Conservation (phyloP, 2,797 vertebrate genomes). For the Cebuella pygmaea region DNA sequence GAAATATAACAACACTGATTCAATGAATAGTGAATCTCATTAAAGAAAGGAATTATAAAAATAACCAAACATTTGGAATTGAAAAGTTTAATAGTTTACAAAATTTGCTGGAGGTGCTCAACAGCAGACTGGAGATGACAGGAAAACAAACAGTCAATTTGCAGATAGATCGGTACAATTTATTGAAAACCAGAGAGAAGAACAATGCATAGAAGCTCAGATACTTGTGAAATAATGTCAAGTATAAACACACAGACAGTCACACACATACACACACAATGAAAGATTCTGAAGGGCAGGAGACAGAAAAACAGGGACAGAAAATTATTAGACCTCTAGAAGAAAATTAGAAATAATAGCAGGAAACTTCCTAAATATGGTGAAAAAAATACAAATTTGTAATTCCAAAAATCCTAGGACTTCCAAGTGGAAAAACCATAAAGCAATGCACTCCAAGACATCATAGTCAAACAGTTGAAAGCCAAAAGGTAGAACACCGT, state of each 20-base stretch:
- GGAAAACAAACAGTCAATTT: not conserved
- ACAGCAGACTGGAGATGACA: not conserved
- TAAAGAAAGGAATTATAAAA: not conserved
- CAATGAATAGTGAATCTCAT: not conserved
- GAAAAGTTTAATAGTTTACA: not conserved
- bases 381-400: not conserved
- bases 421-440: too few species aligned
- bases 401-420: not conserved
- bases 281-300: not conserved
- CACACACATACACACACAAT: not conserved
- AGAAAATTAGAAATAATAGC: not conserved
- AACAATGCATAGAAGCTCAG: not conserved
- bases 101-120: not conserved
- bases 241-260: not conserved
- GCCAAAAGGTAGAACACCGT: not conserved
- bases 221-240: not conserved
- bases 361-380: not conserved
- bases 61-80: not conserved
- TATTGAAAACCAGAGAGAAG: not conserved
- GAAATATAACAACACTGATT: not conserved
- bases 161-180: too few species aligned
- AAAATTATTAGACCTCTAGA: not conserved
- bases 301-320: not conserved
- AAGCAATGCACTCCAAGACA: not conserved
- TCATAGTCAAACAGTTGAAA: not conserved